These are phyloP conservation scores for Amphipoea lucens DNA, from an alignment of 2,888 invertebrate species.

Conservation along the genomic window DNA sequence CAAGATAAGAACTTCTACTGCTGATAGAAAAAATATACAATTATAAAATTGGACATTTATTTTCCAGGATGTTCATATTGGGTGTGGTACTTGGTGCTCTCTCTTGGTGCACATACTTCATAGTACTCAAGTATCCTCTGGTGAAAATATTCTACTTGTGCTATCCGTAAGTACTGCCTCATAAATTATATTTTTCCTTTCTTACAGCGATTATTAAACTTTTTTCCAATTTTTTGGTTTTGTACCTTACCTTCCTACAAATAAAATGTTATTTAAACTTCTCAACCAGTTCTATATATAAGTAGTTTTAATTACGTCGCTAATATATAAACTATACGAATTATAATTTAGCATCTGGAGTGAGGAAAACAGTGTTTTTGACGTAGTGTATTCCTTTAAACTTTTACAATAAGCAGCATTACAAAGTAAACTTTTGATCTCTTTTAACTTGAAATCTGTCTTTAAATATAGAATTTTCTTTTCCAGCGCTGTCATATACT, in stretches of 20 bases:
- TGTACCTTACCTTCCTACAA: no score
- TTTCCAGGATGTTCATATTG: constrained; percentile 91
- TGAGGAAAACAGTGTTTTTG: no score
- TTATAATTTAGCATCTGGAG: no score
- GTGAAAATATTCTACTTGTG: constrained; percentile 95
- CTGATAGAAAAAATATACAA: background rate
- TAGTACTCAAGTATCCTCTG: constrained; percentile 93
- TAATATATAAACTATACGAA: no score
- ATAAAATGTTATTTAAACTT: no score
- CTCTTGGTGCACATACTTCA: constrained; percentile 92
- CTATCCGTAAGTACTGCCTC: constrained; percentile 94
- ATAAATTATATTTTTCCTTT: background rate
- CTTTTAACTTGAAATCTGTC: background rate
- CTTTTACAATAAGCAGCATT: background rate
- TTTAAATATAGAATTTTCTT: background rate
- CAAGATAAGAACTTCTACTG: no score
- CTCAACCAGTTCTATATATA: no score
- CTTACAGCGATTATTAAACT: background rate
- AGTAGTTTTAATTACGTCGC: no score
- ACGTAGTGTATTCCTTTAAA: background rate
- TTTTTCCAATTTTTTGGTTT: no score
- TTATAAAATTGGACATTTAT: constrained; percentile 51
- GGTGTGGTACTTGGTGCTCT: constrained; percentile 91
- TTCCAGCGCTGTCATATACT: constrained; percentile 93
- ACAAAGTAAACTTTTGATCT: background rate